Evolutionary conservation across 2,113 vertebrate genomes (phyloP).

Genomic region (Phylloscopus whistleri): DNA sequence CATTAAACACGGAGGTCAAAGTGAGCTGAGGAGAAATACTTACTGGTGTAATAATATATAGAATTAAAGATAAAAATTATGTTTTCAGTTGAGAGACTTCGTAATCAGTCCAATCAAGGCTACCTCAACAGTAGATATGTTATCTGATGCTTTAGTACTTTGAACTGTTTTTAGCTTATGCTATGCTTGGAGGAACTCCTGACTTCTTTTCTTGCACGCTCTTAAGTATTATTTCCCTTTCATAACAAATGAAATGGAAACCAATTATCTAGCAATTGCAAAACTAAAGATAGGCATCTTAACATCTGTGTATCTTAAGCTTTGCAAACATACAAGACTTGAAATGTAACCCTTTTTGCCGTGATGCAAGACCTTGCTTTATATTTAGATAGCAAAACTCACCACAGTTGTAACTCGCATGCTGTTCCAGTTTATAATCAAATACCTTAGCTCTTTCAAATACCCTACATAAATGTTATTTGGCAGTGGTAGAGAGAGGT

Average conservation of each 20-base stretch:
- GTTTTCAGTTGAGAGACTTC: background rate
- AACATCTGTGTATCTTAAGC: background rate
- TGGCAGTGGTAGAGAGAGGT: background rate
- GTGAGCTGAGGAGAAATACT: background rate
- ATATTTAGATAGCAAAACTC: background rate
- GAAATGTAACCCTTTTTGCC: background rate
- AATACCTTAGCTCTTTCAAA: background rate
- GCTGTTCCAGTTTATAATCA: background rate
- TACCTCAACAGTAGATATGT: background rate
- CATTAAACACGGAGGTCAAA: background rate
- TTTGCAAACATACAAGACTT: constrained; percentile 19
- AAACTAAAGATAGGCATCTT: background rate
- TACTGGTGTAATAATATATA: background rate
- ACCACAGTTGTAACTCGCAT: background rate
- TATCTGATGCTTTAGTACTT: constrained; percentile 1
- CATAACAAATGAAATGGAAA: constrained; percentile 37
- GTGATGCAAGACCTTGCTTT: background rate
- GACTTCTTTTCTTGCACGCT: constrained; percentile 2
- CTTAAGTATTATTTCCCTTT: background rate
- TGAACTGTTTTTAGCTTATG: constrained; percentile 17
- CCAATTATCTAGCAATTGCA: constrained; percentile 12
- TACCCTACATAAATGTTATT: background rate
- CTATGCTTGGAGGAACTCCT: background rate
- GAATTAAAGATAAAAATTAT: background rate
- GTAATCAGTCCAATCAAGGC: background rate